A percentile compares a stretch with the other conserved stretches of the same genome.
These are phyloP conservation scores for Scaeva pyrastri DNA, from an alignment of 2,888 invertebrate species.

Conservation along the genomic window DNA sequence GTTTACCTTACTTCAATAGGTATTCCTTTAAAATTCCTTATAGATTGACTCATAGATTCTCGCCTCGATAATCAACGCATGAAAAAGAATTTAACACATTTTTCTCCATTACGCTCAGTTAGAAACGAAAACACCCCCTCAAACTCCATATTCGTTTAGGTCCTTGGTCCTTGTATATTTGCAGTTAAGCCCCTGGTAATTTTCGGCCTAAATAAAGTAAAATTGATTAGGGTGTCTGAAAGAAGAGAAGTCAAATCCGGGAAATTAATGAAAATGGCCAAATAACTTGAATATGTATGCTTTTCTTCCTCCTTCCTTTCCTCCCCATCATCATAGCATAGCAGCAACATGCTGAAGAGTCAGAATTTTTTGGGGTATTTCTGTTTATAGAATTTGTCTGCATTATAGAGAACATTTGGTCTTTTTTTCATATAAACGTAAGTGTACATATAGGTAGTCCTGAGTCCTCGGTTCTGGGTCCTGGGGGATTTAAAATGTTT, in stretches of 20 bases:
- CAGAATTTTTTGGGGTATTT: slow-evolving; percentile 17
- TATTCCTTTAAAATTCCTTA: background rate
- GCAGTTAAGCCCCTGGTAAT: slow-evolving; percentile 29
- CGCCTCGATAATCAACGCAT: background rate
- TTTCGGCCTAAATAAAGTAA: slow-evolving; percentile 52
- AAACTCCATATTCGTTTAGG: background rate
- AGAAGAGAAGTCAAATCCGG: slow-evolving; percentile 64
- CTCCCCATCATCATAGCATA: background rate
- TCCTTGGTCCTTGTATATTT: background rate
- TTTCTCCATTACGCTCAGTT: slow-evolving; percentile 8
- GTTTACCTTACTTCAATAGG: background rate
- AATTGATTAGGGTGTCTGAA: slow-evolving; percentile 70
- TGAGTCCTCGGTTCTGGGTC: background rate
- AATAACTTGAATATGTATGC: slow-evolving; percentile 42
- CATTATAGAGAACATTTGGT: slow-evolving; percentile 59
- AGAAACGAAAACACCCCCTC: background rate
- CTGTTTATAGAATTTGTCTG: slow-evolving; percentile 51
- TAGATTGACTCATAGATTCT: background rate
- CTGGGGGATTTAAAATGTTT: slow-evolving; percentile 22
- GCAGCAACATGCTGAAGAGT: background rate
- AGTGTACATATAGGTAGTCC: background rate
- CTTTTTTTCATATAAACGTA: slow-evolving; percentile 43
- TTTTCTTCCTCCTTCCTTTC: slow-evolving; percentile 11
- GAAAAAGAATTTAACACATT: slow-evolving; percentile 1
- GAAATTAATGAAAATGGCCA: slow-evolving; percentile 70